These are phyloP conservation scores for Malacoraja senta DNA, from an alignment of 2,797 vertebrate genomes.

Conservation along the genomic window DNA sequence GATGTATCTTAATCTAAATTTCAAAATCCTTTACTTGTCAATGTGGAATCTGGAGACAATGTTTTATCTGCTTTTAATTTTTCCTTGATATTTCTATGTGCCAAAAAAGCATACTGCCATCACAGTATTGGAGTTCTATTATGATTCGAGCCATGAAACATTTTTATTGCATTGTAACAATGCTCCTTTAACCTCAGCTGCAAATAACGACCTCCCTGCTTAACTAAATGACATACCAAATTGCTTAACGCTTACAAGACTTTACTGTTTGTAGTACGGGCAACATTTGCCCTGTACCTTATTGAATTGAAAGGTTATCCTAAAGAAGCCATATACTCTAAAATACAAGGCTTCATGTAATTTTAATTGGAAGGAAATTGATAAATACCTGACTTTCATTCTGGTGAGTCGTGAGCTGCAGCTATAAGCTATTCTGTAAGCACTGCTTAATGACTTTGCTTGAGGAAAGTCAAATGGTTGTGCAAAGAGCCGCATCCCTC, in stretches of 20 bases:
- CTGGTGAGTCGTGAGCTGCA: conserved; percentile 22
- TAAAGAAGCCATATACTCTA: background rate
- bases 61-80: background rate
- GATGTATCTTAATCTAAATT: background rate
- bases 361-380: conserved; percentile 33
- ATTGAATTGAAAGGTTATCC: conserved; percentile 22
- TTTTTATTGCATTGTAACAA: background rate
- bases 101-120: too few species aligned
- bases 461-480: conserved; percentile 23
- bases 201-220: background rate
- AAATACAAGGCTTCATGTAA: conserved; percentile 28
- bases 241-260: background rate
- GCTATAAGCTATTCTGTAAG: conserved; percentile 30
- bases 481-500: conserved; percentile 1
- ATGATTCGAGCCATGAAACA: background rate
- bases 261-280: background rate
- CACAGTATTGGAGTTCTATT: background rate
- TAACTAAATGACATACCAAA: background rate
- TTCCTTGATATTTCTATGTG: background rate
- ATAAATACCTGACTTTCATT: conserved; percentile 32
- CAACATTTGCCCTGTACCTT: background rate
- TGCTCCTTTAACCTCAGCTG: conserved; percentile 2
- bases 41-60: background rate
- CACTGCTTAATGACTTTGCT: conserved; percentile 25
- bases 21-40: background rate